Base-by-base conservation (phyloP, 1,140 invertebrate species). In the Oedothorax gibbosus region DNA sequence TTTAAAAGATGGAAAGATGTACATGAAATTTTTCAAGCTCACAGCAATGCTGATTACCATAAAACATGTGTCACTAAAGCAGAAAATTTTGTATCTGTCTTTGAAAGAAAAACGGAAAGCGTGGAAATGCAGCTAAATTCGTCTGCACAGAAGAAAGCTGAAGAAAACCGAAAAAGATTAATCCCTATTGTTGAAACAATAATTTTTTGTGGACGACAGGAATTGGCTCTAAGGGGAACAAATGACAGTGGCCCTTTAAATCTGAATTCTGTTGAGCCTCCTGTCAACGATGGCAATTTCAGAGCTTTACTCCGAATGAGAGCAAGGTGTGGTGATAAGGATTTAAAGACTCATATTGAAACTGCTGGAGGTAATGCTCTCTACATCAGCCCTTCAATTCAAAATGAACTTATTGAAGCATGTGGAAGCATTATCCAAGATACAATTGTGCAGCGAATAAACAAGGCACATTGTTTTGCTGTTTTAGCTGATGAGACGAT, bases 401-500 rank as follows among this genome's bases (percentile, higher is more conserved):
- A 73, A 73, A 73, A 73, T 51, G 71, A 73, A 20, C 14, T 73
- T 15, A 73, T 73, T 15, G 50, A 73, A 4, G 4, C 10, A 1
- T 73, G 20, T 73, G 50, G 50, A 0, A 35, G 4, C 3, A 12
- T 51, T 1, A 50, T 73, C 1, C 50, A 50, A 73, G 20, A 35
- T 2, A 50, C 35, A 73, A 5, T 73, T 15, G 71, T 35, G 0
- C 2, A 21, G 1, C 14, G 53, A 12, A n/a, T 73, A 1, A 35
- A 35, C 4, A 15, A 7, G 14, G 14, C 71, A 2, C 1, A 4
- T 14, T 73, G 21, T 51, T 73, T 50, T 51, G 12, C 71, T 15
- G 71, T 73, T 73, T 51, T 73, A 5, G 35, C 35, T 3, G 71
- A 73, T 54, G 50, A 73, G 9, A 73, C 71, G 1, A 73, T 20